Conservation (phyloP, 1,140 invertebrate species). For the Himalopsyche phryganea region DNA sequence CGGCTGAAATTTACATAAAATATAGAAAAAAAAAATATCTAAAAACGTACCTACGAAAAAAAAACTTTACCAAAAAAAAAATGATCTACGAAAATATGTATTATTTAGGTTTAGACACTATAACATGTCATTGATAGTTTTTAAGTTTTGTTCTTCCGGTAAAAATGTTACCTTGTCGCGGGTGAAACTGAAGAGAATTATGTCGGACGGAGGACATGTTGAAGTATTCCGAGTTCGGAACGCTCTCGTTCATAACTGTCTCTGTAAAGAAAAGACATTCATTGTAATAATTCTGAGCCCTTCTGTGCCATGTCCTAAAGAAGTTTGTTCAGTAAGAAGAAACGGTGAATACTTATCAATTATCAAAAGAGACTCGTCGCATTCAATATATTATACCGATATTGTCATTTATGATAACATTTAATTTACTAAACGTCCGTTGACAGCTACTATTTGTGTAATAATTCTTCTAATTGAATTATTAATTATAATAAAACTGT, state of each 20-base stretch:
- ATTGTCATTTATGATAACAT: too few relatives aligned
- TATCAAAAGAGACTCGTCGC: too few relatives aligned
- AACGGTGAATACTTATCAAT: not conserved
- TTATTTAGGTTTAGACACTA: constrained; percentile 26
- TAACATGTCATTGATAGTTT: constrained; percentile 14
- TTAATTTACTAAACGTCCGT: too few relatives aligned
- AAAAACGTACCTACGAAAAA: constrained; percentile 29
- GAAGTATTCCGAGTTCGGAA: not conserved
- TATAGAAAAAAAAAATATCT: constrained; percentile 21
- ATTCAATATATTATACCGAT: too few relatives aligned
- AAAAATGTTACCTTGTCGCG: constrained; percentile 10
- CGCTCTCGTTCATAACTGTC: not conserved
- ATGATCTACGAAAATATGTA: constrained; percentile 28
- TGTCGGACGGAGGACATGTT: not conserved
- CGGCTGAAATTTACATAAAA: constrained; percentile 12
- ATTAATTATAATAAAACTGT: too few relatives aligned
- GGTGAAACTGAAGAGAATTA: not conserved
- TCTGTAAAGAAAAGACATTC: not conserved
- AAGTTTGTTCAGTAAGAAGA: not conserved
- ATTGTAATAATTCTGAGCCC: not conserved
- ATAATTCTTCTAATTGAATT: too few relatives aligned
- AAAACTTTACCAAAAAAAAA: constrained; percentile 28
- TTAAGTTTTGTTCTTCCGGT: constrained; percentile 23
- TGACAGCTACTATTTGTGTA: too few relatives aligned
- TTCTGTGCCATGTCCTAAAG: not conserved